Base-by-base conservation (phyloP, 2,113 vertebrate species). In the Pygoscelis antarcticus region DNA sequence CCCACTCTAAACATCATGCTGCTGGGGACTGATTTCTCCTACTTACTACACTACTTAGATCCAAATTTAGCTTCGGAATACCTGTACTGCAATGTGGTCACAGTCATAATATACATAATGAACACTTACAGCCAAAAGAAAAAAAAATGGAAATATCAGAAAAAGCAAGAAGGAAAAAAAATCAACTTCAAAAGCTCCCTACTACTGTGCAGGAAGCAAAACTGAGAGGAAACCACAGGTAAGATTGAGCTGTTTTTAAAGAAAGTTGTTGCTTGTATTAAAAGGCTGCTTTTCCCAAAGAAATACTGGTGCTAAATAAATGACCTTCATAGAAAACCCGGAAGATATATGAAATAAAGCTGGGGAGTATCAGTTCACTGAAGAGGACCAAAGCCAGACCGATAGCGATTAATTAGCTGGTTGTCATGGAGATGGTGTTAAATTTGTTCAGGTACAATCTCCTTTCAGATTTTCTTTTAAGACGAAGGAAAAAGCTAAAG, bases 381-480 rank as follows among this genome's bases (percentile, higher is more conserved):
- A 96, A 90, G 85, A 97, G 77, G 93, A 95, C 96, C 77, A 96
- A 95, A 97, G 93, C 80, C 77, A 95, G 89, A 95, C 84, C 52
- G 9, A 95, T 78, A 81, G 96, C 3, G 7, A 97, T 97, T 98
- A 98, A 97, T 97, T 97, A 97, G 94, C 57, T 85, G 87, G 94
- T 97, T 97, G 96, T 97, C 97, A 96, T 98, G 96, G 96, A 96
- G 92, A 97, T 94, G 69, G 74, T 92, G 90, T 92, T 95, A 95
- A 96, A 97, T 96, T 96, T 87, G 76, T 83, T 96, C 96, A 97
- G 94, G 96, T 93, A 96, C 84, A 92, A 95, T 95, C 94, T 97
- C 76, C 92, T 96, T 95, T 94, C 84, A 94, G 79, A 82, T 89
- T 93, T 95, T 89, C 62, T 82, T 97, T 78, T 81, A 93, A 75